phyloP scores from a whole-genome alignment of 2,888 invertebrate species.

The Stratiomys singularior region DNA sequence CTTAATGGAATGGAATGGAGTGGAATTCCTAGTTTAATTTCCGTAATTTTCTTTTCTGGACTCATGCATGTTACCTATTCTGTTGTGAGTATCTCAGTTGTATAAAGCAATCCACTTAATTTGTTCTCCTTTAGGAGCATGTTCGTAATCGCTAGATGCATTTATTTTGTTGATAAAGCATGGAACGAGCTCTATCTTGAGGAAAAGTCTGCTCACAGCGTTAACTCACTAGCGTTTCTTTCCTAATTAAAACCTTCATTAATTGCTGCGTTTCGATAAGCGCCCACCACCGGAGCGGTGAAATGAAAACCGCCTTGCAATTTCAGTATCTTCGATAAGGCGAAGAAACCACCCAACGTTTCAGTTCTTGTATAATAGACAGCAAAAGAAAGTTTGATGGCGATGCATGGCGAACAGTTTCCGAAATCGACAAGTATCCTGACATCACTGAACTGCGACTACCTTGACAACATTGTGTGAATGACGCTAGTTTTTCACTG shows the following conservation, averaged over 20 bases:
- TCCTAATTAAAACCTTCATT: slow-evolving; percentile 45
- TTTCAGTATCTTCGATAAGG: not conserved
- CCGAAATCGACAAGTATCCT: no score
- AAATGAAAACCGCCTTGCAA: not conserved
- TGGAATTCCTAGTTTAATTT: no score
- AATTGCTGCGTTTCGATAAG: slow-evolving; percentile 41
- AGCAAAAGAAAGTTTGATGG: not conserved
- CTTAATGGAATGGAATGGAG: no score
- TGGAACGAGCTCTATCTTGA: not conserved
- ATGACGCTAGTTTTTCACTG: no score
- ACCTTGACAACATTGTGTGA: no score
- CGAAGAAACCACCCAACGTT: slow-evolving; percentile 3
- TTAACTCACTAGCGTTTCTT: not conserved
- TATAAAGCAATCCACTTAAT: not conserved
- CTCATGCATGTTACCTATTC: no score
- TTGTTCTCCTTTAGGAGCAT: not conserved
- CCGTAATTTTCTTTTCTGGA: no score
- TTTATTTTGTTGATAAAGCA: not conserved
- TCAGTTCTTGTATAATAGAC: not conserved
- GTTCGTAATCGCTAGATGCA: not conserved
- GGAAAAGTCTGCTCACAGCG: not conserved
- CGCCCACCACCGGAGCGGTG: slow-evolving; percentile 21
- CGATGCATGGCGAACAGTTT: no score
- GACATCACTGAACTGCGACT: no score
- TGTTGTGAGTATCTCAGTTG: not conserved